These are phyloP conservation scores for Lagopus muta DNA, from an alignment of 2,113 vertebrate genomes.

Conservation along the genomic window DNA sequence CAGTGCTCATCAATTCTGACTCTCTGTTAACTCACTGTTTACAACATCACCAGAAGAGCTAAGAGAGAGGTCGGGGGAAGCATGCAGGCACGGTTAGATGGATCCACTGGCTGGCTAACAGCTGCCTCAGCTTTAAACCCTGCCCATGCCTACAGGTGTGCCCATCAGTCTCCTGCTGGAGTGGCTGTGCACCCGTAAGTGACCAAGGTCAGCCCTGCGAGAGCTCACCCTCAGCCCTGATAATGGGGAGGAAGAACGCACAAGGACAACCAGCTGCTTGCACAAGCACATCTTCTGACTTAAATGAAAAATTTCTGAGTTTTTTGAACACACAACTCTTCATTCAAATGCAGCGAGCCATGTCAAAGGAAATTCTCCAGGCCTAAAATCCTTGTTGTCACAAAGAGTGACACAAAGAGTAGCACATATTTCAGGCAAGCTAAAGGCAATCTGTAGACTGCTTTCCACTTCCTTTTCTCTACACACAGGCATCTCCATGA, in stretches of 20 bases:
- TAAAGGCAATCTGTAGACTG: background rate
- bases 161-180: background rate
- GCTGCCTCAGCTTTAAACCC: background rate
- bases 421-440: background rate
- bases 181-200: background rate
- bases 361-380: background rate
- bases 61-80: background rate
- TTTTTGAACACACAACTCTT: background rate
- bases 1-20: background rate
- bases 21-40: background rate
- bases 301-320: rapidly evolving
- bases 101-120: background rate
- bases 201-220: background rate
- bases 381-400: background rate
- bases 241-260: background rate
- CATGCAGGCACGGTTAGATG: rapidly evolving
- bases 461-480: background rate
- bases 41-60: background rate
- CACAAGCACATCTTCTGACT: background rate
- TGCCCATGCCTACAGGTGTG: background rate
- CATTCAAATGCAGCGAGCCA: background rate
- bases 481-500: background rate
- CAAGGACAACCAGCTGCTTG: background rate
- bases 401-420: rapidly evolving
- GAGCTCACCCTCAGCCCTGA: background rate